These are phyloP conservation scores for Trimorus sp. DNA, from an alignment of 2,888 invertebrate genomes.

Conservation along the genomic window DNA sequence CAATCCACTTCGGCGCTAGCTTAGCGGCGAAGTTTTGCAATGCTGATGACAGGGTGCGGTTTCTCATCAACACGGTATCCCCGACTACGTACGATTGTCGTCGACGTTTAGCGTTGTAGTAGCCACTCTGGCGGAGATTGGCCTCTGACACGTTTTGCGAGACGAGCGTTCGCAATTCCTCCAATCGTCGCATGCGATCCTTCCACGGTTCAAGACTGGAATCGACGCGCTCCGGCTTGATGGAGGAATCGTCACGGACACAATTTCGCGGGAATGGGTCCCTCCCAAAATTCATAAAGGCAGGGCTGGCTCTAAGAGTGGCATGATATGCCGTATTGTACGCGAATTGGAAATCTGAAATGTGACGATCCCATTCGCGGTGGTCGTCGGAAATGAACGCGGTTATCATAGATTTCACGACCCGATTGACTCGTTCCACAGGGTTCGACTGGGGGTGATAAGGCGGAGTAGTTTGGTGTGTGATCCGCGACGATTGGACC, in stretches of 20 bases:
- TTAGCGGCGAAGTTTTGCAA: slow-evolving; percentile 10
- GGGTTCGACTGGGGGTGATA: slow-evolving; percentile 9
- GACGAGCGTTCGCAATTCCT: too few relatives aligned
- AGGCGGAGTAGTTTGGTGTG: neutral
- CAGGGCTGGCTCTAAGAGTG: neutral
- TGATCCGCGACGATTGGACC: neutral
- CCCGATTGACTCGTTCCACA: neutral
- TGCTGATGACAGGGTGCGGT: neutral
- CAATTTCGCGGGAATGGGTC: neutral
- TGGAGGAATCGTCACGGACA: neutral
- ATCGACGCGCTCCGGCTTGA: neutral
- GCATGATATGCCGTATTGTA: neutral
- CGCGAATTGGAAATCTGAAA: neutral
- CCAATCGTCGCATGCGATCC: neutral
- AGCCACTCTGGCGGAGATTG: neutral
- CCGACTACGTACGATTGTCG: neutral
- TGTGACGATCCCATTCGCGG: slow-evolving; percentile 3
- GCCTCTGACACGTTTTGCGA: too few relatives aligned
- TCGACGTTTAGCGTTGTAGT: neutral
- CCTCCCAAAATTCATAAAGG: neutral
- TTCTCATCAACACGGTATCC: slow-evolving; percentile 1
- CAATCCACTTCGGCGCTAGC: slow-evolving; percentile 8
- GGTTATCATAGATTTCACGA: neutral
- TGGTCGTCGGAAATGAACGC: neutral
- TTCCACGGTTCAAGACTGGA: neutral